Percentiles rank a stretch among this genome's conserved stretches.
These are phyloP conservation scores for Osmerus eperlanus DNA, from an alignment of 2,113 vertebrate species.

Conservation along the genomic window DNA sequence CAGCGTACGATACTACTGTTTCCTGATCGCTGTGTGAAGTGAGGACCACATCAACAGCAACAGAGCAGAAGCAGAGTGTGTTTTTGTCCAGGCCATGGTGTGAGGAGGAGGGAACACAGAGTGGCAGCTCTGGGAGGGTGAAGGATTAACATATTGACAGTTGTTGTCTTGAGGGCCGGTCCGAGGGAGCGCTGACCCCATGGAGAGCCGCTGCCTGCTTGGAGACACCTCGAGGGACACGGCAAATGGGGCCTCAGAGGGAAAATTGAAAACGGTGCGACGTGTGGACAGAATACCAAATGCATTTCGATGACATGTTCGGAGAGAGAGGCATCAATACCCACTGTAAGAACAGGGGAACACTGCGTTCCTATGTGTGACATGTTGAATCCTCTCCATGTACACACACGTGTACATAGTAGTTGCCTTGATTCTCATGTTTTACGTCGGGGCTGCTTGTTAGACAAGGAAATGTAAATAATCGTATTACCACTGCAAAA, in stretches of 20 bases:
- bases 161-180: conserved; percentile 58
- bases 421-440: too few species aligned
- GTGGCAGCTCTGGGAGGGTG: conserved; percentile 44
- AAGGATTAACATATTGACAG: conserved; percentile 74
- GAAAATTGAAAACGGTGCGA: conserved; percentile 67
- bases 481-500: too few species aligned
- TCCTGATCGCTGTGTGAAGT: background rate
- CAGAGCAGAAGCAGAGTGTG: conserved; percentile 1
- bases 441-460: too few species aligned
- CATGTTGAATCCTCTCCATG: too few species aligned
- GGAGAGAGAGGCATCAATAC: conserved; percentile 29
- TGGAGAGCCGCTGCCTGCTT: conserved; percentile 65
- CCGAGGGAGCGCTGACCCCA: conserved; percentile 63
- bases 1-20: too few species aligned
- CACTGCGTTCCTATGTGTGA: too few species aligned
- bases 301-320: conserved; percentile 47
- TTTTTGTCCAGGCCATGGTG: conserved; percentile 15
- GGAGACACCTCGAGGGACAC: conserved; percentile 64
- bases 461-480: too few species aligned
- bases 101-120: conserved; percentile 31
- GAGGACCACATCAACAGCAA: too few species aligned
- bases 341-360: conserved; percentile 17
- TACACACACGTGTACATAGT: too few species aligned
- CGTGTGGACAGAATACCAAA: conserved; percentile 69
- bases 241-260: conserved; percentile 69